These are phyloP conservation scores for Anthrax anthrax DNA, from an alignment of 2,888 invertebrate species.

Conservation along the genomic window DNA sequence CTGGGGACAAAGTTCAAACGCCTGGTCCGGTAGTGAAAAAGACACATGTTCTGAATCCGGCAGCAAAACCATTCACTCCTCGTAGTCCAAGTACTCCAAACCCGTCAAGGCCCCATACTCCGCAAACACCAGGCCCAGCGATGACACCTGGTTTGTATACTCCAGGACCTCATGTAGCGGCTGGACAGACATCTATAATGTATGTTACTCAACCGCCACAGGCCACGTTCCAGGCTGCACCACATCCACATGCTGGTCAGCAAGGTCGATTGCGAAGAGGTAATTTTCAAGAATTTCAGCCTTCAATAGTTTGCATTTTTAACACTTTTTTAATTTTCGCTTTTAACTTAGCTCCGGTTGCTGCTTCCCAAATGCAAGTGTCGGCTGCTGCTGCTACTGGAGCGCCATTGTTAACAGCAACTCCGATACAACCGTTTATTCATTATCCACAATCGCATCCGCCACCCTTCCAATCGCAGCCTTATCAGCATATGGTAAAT, in stretches of 20 bases:
- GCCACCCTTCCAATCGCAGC: slow-evolving; percentile 36
- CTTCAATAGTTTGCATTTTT: not conserved
- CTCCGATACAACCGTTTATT: slow-evolving; percentile 56
- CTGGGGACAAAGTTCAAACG: slow-evolving; percentile 57
- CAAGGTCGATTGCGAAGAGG: slow-evolving; percentile 34
- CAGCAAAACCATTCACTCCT: slow-evolving; percentile 75
- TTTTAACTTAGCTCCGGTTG: slow-evolving; percentile 25
- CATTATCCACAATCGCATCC: slow-evolving; percentile 46
- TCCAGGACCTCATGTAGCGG: slow-evolving; percentile 24
- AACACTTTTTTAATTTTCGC: slow-evolving; percentile 3
- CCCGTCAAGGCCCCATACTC: slow-evolving; percentile 64
- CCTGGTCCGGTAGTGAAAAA: slow-evolving; percentile 31
- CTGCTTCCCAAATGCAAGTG: slow-evolving; percentile 63
- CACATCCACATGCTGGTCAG: slow-evolving; percentile 28
- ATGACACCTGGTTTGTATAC: slow-evolving; percentile 24
- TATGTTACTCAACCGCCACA: slow-evolving; percentile 30
- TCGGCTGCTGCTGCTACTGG: slow-evolving; percentile 55
- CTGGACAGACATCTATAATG: slow-evolving; percentile 30
- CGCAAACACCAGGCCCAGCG: slow-evolving; percentile 55
- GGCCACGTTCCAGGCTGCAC: slow-evolving; percentile 27
- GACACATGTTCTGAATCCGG: slow-evolving; percentile 77
- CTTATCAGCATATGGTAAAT: slow-evolving; percentile 37
- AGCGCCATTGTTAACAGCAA: slow-evolving; percentile 70
- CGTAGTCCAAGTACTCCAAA: slow-evolving; percentile 49
- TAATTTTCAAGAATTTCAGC: slow-evolving; percentile 13